These are phyloP conservation scores for Alectura lathami DNA, from an alignment of 2,113 vertebrate species.

Conservation along the genomic window DNA sequence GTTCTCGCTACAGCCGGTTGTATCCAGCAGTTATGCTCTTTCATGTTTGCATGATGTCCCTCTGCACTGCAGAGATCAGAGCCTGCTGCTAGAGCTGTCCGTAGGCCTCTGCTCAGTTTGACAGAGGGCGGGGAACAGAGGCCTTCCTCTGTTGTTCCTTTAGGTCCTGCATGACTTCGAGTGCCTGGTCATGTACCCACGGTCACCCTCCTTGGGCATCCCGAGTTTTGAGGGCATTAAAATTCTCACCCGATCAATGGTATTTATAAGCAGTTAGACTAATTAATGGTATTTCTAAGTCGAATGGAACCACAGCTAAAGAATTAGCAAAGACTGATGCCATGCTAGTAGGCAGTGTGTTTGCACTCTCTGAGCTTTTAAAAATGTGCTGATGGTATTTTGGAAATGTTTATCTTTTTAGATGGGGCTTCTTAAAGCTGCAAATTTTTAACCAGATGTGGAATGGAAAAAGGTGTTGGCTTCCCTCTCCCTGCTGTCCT, in stretches of 20 bases:
- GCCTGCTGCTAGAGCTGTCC: neutral
- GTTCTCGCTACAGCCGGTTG: constrained; percentile 5
- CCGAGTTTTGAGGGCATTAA: neutral
- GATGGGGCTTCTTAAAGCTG: neutral
- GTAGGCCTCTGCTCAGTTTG: neutral
- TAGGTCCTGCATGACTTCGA: neutral
- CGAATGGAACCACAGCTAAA: neutral
- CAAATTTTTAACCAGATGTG: neutral
- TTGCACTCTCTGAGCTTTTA: neutral
- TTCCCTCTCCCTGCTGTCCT: neutral
- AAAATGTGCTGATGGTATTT: neutral
- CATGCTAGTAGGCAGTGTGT: neutral
- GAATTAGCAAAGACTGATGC: neutral
- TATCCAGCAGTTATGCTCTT: constrained; percentile 22
- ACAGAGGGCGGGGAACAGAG: no score
- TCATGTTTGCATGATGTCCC: neutral
- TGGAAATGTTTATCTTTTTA: neutral
- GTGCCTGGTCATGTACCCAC: neutral
- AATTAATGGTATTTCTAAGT: constrained; percentile 9
- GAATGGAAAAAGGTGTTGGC: neutral
- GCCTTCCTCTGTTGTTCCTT: neutral
- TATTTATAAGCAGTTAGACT: neutral
- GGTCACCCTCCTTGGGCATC: neutral
- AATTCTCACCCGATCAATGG: neutral
- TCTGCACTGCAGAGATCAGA: neutral